Base-by-base conservation (phyloP, 2,888 invertebrate species). In the Drosophila acutilabella region DNA sequence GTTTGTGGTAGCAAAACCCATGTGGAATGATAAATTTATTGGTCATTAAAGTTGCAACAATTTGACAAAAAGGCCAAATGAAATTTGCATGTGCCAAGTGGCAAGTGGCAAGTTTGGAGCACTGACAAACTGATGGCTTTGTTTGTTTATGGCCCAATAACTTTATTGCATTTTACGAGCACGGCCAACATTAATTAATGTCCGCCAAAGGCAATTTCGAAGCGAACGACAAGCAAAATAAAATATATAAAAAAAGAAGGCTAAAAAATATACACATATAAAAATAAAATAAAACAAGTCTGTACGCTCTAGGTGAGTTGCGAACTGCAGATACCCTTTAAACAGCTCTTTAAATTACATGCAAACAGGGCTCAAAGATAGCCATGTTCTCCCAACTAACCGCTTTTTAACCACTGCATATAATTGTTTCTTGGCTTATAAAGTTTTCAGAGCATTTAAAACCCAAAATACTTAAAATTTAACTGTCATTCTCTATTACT, bases 151-250 rank as follows among this genome's bases (percentile, higher is more conserved):
- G 61, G 33, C 58, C 41, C 64, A 74, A 77, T 65, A 67, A 71
- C 56, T 71, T 74, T 62, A 74, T 71, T 77, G 75, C 74, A 74
- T 65, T 74, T 78, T 52, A 64, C 59, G 74, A 67, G 60, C 61
- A 23, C 18, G 56, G 23, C 48, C 70, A 73, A 48, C 60, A 67
- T 65, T 77, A 78, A 78, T 77, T 74, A 65, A 65, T 62, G 64
- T 40, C 58, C 64, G 52, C 67, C 56, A 76, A 61, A 48, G 62
- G 54, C 75, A 56, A 54, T 58, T 53, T 42, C 60, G n/a, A 59
- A 42, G 57, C 42, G 40, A 16, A 44, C 33, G 30, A 42, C 23
- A 41, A 11, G 18, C 56, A 26, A 45, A 45, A 54, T 42, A 51
- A 16, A 20, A 14, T 18, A 50, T 3, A 41, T 18, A 50, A 2